Evolutionary conservation across 2,888 invertebrate genomes (phyloP), one percentile per base, ranked within the genome.

Genomic region (Tromatobia lineatoria): DNA sequence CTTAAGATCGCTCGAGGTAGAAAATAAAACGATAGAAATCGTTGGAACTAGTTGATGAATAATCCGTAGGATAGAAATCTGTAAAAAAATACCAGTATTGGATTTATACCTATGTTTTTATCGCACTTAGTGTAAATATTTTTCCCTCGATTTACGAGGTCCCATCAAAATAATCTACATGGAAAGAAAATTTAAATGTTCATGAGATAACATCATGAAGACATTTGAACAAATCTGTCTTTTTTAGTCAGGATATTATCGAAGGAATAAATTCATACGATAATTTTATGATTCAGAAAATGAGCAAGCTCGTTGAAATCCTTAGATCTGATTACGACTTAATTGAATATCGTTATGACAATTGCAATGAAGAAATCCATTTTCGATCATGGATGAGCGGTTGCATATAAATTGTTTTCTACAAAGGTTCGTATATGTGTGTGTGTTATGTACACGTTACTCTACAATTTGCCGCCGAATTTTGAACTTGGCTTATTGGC

Each of bases 401-500:
- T n/a, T 25, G 52, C 11, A 71, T 74, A 54, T 50, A 34, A 54
- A 52, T 67, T 13, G 34, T 64, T 50, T 42, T 64, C 6, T 15
- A 67, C 25, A 80, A 52, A 42, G 2, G 59, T 15, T 11, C 11
- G 34, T 75, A 20, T 15, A 23, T 45, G 23, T 10, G 45, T 10
- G 45, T 71, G 18, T 57, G 23, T 13, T 45, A 20, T 47, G 59
- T 59, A 29, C n/a, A 38, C 18, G 38, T 42, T 61, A 69, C 83
- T 66, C 69, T 82, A 83, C 74, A 87, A 84, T 79, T 84, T 82
- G 74, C 70, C 71, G 66, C 80, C 78, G 75, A 85, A 74, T 59
- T 85, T 86, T 50, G 38, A 82, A 75, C 71, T 80, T 75, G 81
- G 81, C 79, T 85, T 85, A 87, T 86, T 81, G 82, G 77, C 80